Evolutionary conservation across 2,888 invertebrate species (phyloP).

Genomic region (Bombylius discolor): DNA sequence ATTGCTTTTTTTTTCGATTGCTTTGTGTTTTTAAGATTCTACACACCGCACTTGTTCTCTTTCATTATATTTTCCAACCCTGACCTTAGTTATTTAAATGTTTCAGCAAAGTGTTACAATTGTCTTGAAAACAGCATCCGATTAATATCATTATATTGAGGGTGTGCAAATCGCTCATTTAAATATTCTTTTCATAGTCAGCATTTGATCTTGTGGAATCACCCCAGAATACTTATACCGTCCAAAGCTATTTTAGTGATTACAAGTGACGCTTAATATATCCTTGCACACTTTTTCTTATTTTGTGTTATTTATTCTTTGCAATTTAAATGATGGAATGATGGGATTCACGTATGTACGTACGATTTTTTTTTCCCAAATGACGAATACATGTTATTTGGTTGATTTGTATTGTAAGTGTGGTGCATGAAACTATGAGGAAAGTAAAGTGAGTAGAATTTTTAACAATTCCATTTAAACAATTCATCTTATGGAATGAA

Average conservation of each 20-base stretch:
- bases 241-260: constrained; percentile 12
- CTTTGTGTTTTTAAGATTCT: too few relatives aligned
- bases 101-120: constrained; percentile 9
- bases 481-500: too few relatives aligned
- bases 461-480: too few relatives aligned
- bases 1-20: too few relatives aligned
- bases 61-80: too few relatives aligned
- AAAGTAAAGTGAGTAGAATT: too few relatives aligned
- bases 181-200: constrained; percentile 1
- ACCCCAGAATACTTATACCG: neutral
- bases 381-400: too few relatives aligned
- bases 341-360: neutral
- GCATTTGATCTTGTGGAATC: neutral
- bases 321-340: neutral
- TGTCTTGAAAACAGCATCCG: constrained; percentile 7
- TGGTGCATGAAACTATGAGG: too few relatives aligned
- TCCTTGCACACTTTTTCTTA: neutral
- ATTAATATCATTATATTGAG: constrained; percentile 5
- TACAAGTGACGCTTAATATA: constrained; percentile 10
- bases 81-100: constrained; percentile 1
- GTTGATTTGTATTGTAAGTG: too few relatives aligned
- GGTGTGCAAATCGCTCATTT: constrained; percentile 9
- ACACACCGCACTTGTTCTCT: too few relatives aligned
- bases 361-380: neutral
- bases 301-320: too few relatives aligned